phyloP scores from a whole-genome alignment of 2,888 invertebrate species.

The Calephelis perditalis region DNA sequence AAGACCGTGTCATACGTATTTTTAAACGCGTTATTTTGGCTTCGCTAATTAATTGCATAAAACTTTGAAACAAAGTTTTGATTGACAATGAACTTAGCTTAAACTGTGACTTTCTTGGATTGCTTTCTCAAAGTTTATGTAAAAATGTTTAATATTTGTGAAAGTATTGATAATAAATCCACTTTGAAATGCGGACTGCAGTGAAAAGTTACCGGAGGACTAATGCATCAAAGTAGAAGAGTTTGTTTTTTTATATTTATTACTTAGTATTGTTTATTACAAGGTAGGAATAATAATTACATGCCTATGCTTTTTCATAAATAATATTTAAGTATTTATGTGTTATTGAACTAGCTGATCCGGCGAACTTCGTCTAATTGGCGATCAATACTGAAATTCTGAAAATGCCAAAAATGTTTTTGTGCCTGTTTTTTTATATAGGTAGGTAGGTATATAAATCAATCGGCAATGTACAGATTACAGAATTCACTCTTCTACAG shows the following conservation, averaged over 20 bases:
- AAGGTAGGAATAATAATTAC: too few species aligned
- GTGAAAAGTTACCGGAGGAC: constrained; percentile 52
- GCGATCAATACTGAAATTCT: too few species aligned
- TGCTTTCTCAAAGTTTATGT: constrained; percentile 2
- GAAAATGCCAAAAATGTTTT: too few species aligned
- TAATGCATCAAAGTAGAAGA: constrained; percentile 64
- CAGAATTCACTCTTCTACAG: too few species aligned
- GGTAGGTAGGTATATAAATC: too few species aligned
- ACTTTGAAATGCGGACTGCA: constrained; percentile 64
- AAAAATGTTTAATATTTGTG: constrained; percentile 34
- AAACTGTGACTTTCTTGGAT: not conserved
- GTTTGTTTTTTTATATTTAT: constrained; percentile 36
- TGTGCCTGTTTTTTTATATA: too few species aligned
- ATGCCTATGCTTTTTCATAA: too few species aligned
- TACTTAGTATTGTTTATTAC: not conserved
- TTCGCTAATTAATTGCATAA: constrained; percentile 1
- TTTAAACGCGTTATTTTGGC: constrained; percentile 4
- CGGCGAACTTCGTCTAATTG: too few species aligned
- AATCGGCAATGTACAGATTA: too few species aligned
- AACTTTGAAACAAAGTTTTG: constrained; percentile 5
- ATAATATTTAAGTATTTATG: too few species aligned
- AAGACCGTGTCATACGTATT: constrained; percentile 1
- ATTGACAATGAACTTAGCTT: constrained; percentile 6
- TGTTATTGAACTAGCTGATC: too few species aligned
- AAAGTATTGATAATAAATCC: constrained; percentile 59